Evolutionary conservation across 2,888 invertebrate species (phyloP), one percentile per base, ranked within the genome.

Genomic region (Diplolepis rosae): DNA sequence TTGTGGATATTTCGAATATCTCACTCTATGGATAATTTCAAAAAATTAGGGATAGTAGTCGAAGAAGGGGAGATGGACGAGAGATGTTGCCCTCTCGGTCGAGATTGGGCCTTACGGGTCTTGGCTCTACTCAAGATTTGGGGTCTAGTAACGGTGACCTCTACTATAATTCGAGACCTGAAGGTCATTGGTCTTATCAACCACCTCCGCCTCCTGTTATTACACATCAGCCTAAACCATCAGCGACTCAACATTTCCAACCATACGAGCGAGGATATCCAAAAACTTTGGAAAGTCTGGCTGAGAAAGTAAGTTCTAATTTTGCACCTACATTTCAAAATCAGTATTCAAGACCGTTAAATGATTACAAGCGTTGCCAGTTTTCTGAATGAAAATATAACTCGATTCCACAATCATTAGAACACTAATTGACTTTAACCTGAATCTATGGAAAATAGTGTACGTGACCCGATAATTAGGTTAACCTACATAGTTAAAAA

Each of bases 211-310:
- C 96, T 7, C 95, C 95, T 7, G 96, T 96, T 15, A 96, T 97
- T 78, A 97, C 96, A 15, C 96, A 96, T 86, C 96, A 97, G 88
- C 96, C 97, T 0, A 95, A 96, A 87, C 89, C 91, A 61, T 93
- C 94, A 18, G 90, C 90, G 76, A 92, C 93, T 70, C 95, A 95
- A 78, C 93, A 96, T 85, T 96, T 96, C 89, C 95, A 95, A 75
- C 95, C 96, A 5, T 97, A 96, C 89, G 96, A 96, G 86, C 92
- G 96, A 75, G 93, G 92, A 3, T 95, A 95, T 86, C 95, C 95
- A 1, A 96, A 96, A 87, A 97, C 97, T 0, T 89, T 97, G 79
- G 97, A 97, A 87, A 96, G 96, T 83, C 91, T 97, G 68, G 96
- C 97, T 4, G 97, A 97, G 88, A 96, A 96, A 90, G 90, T 90